Conservation (phyloP, 1,140 invertebrate species). For the Drosophila obscura region DNA sequence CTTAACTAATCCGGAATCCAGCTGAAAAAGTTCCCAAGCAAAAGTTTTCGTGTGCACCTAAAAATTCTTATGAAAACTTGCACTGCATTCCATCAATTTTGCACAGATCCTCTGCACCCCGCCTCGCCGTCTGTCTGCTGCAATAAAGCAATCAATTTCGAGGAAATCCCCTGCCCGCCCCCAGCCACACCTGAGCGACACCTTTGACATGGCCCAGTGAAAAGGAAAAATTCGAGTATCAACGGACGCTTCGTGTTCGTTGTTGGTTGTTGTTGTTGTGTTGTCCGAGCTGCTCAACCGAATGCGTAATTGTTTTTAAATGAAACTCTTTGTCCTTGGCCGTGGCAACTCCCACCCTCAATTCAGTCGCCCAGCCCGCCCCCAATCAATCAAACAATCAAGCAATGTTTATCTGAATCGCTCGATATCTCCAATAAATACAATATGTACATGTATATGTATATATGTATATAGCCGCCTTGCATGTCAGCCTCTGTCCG, state of each 20-base stretch:
- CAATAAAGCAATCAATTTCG: conserved; percentile 79
- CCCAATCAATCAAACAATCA: conserved; percentile 48
- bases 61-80: conserved; percentile 66
- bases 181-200: conserved; percentile 45
- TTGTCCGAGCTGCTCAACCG: conserved; percentile 46
- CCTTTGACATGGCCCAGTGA: conserved; percentile 64
- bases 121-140: conserved; percentile 13
- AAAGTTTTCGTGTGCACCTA: conserved; percentile 60
- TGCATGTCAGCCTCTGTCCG: too few species aligned
- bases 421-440: conserved; percentile 65
- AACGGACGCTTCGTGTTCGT: not conserved
- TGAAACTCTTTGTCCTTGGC: conserved; percentile 63
- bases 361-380: conserved; percentile 15
- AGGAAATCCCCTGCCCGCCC: not conserved
- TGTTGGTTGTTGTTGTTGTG: not conserved
- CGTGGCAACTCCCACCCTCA: conserved; percentile 40
- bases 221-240: conserved; percentile 41
- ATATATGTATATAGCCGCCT: too few species aligned
- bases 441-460: conserved; percentile 3
- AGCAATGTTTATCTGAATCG: conserved; percentile 42
- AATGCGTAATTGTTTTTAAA: conserved; percentile 74
- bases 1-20: conserved; percentile 46
- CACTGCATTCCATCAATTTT: conserved; percentile 68
- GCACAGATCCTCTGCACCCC: conserved; percentile 25
- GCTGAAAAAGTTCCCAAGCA: conserved; percentile 47